A percentile compares a stretch with the other conserved stretches of the same genome.
These are phyloP conservation scores for Ascaphus truei DNA, from an alignment of 2,113 vertebrate species.

Conservation along the genomic window DNA sequence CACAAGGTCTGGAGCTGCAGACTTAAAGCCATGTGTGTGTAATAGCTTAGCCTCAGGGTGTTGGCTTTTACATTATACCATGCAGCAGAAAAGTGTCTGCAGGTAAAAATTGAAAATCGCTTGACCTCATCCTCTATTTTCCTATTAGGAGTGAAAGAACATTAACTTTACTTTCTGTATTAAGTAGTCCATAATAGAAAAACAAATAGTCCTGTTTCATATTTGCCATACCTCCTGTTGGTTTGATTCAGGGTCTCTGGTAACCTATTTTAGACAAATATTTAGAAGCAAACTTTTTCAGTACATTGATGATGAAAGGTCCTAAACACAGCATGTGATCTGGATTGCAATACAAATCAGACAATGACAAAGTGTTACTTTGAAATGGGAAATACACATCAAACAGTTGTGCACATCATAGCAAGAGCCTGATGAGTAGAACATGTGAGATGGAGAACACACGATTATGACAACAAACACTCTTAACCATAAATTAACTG, in stretches of 20 bases:
- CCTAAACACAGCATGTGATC: neutral
- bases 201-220: no score
- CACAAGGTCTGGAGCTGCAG: constrained; percentile 41
- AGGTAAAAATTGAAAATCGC: constrained; percentile 14
- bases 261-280: no score
- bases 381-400: constrained; percentile 14
- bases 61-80: constrained; percentile 28
- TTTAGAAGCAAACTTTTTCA: neutral
- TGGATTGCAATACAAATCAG: neutral
- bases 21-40: constrained; percentile 35
- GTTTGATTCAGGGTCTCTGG: neutral
- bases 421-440: constrained; percentile 3
- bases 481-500: no score
- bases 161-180: no score
- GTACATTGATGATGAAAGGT: neutral
- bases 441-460: constrained; percentile 2
- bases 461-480: neutral
- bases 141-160: neutral
- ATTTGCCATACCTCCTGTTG: no score
- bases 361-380: neutral
- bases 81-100: neutral
- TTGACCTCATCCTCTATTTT: constrained; percentile 5
- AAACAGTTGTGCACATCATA: constrained; percentile 9
- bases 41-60: constrained; percentile 19
- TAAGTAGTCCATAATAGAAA: no score